Evolutionary conservation across 2,888 invertebrate genomes (phyloP).

Genomic region (Chaetogeoica ovagalla): DNA sequence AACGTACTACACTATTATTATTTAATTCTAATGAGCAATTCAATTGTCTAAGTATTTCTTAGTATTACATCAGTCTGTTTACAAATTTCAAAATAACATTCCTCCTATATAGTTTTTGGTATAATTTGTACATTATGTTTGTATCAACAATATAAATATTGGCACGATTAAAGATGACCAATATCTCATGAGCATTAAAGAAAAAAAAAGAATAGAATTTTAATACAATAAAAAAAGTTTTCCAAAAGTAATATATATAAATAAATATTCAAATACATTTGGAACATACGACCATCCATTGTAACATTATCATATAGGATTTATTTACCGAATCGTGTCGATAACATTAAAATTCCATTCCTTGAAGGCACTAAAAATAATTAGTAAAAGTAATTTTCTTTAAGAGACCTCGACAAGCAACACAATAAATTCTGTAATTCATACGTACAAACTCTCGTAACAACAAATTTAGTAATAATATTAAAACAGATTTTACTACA

Average conservation of each 20-base stretch:
- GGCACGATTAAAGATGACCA: neutral
- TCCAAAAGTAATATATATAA: neutral
- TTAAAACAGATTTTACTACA: neutral
- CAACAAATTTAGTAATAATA: too few relatives aligned
- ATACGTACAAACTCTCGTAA: neutral
- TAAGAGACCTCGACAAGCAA: neutral
- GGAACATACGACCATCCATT: slow-evolving; percentile 33
- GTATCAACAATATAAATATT: slow-evolving; percentile 9
- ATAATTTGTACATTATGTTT: slow-evolving; percentile 46
- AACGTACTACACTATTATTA: slow-evolving; percentile 14
- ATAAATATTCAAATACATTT: slow-evolving; percentile 6
- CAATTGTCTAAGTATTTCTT: slow-evolving; percentile 32
- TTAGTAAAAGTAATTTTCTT: too few relatives aligned
- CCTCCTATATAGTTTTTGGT: slow-evolving; percentile 33
- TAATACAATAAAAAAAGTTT: slow-evolving; percentile 5
- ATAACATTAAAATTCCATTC: slow-evolving; percentile 2
- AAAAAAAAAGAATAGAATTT: slow-evolving; percentile 5
- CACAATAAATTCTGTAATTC: neutral
- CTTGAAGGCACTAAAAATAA: slow-evolving; percentile 33
- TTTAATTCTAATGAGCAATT: slow-evolving; percentile 49
- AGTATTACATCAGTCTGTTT: slow-evolving; percentile 45
- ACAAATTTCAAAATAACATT: slow-evolving; percentile 27
- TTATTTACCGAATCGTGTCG: neutral
- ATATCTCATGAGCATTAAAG: neutral
- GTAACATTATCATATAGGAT: neutral